Conservation (phyloP, 2,797 vertebrate species). For the Loris lydekkerianus region DNA sequence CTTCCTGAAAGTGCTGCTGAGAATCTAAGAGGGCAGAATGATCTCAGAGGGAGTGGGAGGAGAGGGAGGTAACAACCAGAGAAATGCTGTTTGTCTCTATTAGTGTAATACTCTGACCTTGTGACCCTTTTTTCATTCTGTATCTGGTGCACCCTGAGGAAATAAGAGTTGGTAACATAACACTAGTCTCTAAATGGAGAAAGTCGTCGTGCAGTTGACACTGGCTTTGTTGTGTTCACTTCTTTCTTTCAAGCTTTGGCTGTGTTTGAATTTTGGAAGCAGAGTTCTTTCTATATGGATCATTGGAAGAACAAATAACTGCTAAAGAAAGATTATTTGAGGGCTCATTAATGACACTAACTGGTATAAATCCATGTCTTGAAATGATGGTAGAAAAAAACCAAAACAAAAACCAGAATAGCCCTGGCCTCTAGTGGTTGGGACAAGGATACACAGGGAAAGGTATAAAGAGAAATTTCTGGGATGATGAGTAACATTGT, state of each 20-base stretch:
- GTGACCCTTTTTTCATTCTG: constrained; percentile 5
- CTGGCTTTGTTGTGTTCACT: not conserved
- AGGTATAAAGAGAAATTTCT: not conserved
- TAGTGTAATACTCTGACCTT: not conserved
- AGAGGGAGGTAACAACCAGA: not conserved
- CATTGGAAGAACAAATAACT: constrained; percentile 40
- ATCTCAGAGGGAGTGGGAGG: not conserved
- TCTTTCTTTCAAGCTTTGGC: constrained; percentile 53
- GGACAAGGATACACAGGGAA: not conserved
- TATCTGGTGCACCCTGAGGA: not conserved
- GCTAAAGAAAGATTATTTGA: constrained; percentile 46
- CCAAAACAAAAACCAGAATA: not conserved
- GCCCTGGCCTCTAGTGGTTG: not conserved
- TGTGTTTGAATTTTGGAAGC: constrained; percentile 67
- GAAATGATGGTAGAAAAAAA: not conserved
- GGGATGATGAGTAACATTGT: not conserved
- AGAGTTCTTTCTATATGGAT: constrained; percentile 44
- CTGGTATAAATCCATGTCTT: constrained; percentile 7
- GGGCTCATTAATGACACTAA: constrained; percentile 26
- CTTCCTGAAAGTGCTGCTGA: constrained; percentile 8
- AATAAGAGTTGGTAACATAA: constrained; percentile 13
- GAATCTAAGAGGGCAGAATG: constrained; percentile 51
- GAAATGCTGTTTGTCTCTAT: constrained; percentile 44
- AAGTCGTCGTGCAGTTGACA: constrained; percentile 1
- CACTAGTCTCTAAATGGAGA: not conserved